Base-by-base conservation (phyloP, 2,113 vertebrate genomes). In the Smithornis capensis region DNA sequence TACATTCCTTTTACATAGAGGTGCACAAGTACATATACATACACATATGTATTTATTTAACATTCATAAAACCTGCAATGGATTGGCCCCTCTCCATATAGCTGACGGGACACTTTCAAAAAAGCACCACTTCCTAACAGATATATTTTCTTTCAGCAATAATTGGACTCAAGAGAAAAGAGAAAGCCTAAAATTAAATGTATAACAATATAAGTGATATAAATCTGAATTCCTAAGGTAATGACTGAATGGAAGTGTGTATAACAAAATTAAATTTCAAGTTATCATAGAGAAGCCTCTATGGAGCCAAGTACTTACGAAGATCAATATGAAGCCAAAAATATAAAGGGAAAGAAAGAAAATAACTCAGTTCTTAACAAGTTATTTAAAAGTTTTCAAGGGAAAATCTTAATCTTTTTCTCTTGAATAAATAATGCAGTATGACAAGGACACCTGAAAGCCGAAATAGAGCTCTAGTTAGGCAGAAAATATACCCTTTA, bases 391-490 rank as follows among this genome's bases (percentile, higher is more conserved):
- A 86, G 35, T 89, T 49, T 96, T 95, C 14, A 49, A 86, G 69
- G 45, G 42, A 83, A 95, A 95, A 55, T 86, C 29, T 89, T 88
- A 88, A 92, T 68, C n/a, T 69, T 92, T 96, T 95, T 80, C 78
- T 79, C 79, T 89, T 83, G 77, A 92, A 89, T 86, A 96, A 91
- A 88, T 93, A 94, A 90, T 69, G 8, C 29, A 85, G 53, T 62
- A 81, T 90, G 73, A 68, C 68, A 95, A 90, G 59, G 73, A 73
- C 40, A 95, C 65, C 68, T 89, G 81, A 95, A 93, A 93, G 37
- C 38, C 90, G 73, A 94, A 95, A 79, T 9, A 86, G 45, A 93
- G 76, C 37, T 63, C n/a, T 60, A 94, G 49, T 45, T 57, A 93
- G 80, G 64, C 24, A 92, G 55, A 86, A 96, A 95, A 92, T 52